Conservation (phyloP, 2,888 invertebrate species). For the Hirtodrosophila confusa region DNA sequence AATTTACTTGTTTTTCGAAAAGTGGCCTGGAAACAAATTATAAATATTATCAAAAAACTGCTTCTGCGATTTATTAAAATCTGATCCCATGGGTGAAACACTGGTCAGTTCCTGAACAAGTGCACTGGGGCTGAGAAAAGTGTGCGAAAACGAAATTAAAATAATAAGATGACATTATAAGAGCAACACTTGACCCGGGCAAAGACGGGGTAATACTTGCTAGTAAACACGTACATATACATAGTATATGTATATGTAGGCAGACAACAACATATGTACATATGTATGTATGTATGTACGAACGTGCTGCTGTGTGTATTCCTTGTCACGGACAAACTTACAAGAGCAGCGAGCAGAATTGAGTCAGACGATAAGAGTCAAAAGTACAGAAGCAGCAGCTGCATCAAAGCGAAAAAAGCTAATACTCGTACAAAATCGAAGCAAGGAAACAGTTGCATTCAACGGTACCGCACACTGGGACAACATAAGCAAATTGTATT, state of each 20-base stretch:
- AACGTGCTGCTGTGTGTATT: conserved; percentile 10
- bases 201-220: too few relatives aligned
- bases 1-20: too few relatives aligned
- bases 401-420: conserved; percentile 29
- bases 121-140: too few relatives aligned
- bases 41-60: too few relatives aligned
- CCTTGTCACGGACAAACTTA: conserved; percentile 37
- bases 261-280: conserved; percentile 3
- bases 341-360: conserved; percentile 34
- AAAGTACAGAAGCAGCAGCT: conserved; percentile 26
- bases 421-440: conserved; percentile 33
- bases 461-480: conserved; percentile 16
- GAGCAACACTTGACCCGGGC: too few relatives aligned
- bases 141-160: too few relatives aligned
- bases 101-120: too few relatives aligned
- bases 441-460: conserved; percentile 33
- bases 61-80: too few relatives aligned
- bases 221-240: too few relatives aligned
- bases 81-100: too few relatives aligned
- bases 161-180: too few relatives aligned
- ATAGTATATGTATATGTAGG: not conserved
- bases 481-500: not conserved
- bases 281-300: conserved; percentile 2
- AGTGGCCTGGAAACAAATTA: too few relatives aligned
- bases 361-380: conserved; percentile 37